These are phyloP conservation scores for Parazoanthus darwini DNA, from an alignment of 92 coral and sea anemone species.

Conservation along the genomic window DNA sequence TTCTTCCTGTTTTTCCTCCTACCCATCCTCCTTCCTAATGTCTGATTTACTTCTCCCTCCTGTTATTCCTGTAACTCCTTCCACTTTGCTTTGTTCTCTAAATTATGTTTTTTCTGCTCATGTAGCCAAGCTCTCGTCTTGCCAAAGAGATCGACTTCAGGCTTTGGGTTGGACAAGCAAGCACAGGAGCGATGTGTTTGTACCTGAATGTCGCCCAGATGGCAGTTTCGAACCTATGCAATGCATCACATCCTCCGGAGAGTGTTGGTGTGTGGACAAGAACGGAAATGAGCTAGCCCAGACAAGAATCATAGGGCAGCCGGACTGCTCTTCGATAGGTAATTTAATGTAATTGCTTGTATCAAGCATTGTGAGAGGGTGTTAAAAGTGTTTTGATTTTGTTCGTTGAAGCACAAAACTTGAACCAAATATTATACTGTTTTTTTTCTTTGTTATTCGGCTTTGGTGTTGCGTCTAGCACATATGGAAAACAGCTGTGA, in stretches of 20 bases:
- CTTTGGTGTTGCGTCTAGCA: not conserved
- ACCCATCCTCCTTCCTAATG: not conserved
- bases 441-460: too few relatives aligned
- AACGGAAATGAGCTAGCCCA: conserved; percentile 81
- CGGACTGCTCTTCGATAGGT: conserved; percentile 75
- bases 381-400: not conserved
- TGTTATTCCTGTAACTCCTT: too few relatives aligned
- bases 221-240: conserved; percentile 91
- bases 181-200: conserved; percentile 58
- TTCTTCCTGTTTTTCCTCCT: not conserved
- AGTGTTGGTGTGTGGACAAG: conserved; percentile 96
- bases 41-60: not conserved
- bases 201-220: conserved; percentile 78
- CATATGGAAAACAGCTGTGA: not conserved
- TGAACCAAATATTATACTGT: not conserved
- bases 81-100: not conserved
- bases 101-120: not conserved
- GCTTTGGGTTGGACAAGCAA: conserved; percentile 80
- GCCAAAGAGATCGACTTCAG: conserved; percentile 74
- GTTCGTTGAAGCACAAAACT: not conserved
- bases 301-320: conserved; percentile 73
- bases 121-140: conserved; percentile 63
- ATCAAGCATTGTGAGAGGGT: not conserved
- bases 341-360: not conserved
- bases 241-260: conserved; percentile 73